Conservation (phyloP, 2,797 vertebrate genomes). For the Manis crassicaudata region DNA sequence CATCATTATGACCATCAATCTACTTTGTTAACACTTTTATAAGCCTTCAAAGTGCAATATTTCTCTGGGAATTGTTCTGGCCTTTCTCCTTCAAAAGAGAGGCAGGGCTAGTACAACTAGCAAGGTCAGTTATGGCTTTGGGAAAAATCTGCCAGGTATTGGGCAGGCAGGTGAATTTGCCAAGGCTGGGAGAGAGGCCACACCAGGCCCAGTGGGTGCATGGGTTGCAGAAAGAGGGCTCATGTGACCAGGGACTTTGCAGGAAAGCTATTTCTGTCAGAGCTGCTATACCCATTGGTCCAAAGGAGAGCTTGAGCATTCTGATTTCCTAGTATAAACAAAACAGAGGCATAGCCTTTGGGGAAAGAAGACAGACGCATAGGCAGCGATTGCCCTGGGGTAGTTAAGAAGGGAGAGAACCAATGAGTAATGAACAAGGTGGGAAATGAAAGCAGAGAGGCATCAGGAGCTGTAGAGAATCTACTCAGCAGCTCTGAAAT, state of each 20-base stretch:
- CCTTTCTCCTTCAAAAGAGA: conserved; percentile 47
- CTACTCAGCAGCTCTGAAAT: neutral
- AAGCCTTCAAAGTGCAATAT: conserved; percentile 7
- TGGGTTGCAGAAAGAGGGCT: neutral
- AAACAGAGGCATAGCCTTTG: conserved; percentile 12
- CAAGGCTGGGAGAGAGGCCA: conserved; percentile 77
- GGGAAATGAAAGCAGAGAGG: neutral
- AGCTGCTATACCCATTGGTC: neutral
- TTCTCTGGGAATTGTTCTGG: conserved; percentile 37
- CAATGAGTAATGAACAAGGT: neutral
- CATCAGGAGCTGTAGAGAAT: conserved; percentile 5
- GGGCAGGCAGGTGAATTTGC: conserved; percentile 63
- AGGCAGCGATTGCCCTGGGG: conserved; percentile 1
- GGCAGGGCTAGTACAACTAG: neutral
- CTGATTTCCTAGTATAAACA: conserved; percentile 8
- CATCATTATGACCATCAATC: neutral
- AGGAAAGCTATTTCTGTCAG: conserved; percentile 78
- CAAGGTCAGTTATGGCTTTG: conserved; percentile 58
- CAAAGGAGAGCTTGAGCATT: conserved; percentile 26
- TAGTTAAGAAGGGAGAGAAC: neutral
- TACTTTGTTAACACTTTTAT: conserved; percentile 50
- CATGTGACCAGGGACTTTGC: conserved; percentile 42
- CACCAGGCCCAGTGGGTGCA: conserved; percentile 37
- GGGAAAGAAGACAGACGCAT: neutral
- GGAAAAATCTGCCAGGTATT: conserved; percentile 35